These are phyloP conservation scores for Tromatobia lineatoria DNA, from an alignment of 2,888 invertebrate species.

Conservation along the genomic window DNA sequence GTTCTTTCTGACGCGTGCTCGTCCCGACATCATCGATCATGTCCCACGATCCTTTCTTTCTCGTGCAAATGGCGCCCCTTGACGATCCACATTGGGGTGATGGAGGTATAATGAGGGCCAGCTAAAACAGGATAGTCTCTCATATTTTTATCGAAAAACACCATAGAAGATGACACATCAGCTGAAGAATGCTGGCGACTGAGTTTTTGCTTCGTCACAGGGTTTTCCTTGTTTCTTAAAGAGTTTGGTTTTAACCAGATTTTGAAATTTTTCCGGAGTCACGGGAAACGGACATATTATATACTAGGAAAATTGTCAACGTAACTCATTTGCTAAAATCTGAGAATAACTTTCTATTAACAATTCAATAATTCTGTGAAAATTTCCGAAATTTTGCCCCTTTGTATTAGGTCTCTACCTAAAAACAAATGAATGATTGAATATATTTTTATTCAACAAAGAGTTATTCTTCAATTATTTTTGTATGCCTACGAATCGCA, in stretches of 20 bases:
- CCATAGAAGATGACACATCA: not conserved
- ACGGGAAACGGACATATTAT: no score
- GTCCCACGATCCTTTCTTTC: conserved; percentile 64
- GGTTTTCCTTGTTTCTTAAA: not conserved
- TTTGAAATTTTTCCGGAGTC: no score
- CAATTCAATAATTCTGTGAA: no score
- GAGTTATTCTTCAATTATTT: no score
- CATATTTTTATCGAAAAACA: not conserved
- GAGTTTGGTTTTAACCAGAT: no score
- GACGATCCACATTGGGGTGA: not conserved
- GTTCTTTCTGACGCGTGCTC: not conserved
- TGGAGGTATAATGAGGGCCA: conserved; percentile 13
- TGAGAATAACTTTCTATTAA: not conserved
- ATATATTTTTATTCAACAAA: no score
- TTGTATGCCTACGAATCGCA: no score
- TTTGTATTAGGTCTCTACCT: no score
- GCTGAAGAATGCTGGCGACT: not conserved
- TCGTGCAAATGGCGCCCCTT: conserved; percentile 59
- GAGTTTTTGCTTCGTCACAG: not conserved
- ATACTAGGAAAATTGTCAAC: no score
- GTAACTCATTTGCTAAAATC: not conserved
- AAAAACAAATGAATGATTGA: no score
- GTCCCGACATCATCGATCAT: conserved; percentile 69
- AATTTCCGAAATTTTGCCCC: no score
- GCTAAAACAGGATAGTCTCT: conserved; percentile 1